Conservation (phyloP, 1,140 invertebrate genomes). For the Lanistes nyassanus region DNA sequence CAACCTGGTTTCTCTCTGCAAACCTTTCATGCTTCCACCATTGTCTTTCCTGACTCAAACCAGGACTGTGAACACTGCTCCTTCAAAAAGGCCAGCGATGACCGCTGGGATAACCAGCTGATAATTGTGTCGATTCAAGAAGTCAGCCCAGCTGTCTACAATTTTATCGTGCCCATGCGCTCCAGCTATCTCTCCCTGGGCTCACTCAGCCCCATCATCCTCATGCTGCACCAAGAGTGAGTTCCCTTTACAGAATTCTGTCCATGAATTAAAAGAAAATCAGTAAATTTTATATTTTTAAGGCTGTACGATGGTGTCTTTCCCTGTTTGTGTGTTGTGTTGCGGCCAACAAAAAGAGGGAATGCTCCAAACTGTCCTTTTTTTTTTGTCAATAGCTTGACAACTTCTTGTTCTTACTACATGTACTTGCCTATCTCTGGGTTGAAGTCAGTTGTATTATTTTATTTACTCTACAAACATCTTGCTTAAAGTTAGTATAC, state of each 20-base stretch:
- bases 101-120: conserved; percentile 96
- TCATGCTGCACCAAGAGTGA: conserved; percentile 82
- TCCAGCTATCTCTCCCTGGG: conserved; percentile 95
- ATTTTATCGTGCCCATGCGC: conserved; percentile 95
- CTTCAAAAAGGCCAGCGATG: conserved; percentile 92
- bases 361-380: no score
- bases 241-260: conserved; percentile 5
- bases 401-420: no score
- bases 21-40: no score
- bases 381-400: no score
- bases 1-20: no score
- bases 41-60: not conserved
- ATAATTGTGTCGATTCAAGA: conserved; percentile 96
- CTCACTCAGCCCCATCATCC: conserved; percentile 94
- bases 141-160: conserved; percentile 96
- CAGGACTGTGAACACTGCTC: conserved; percentile 93
- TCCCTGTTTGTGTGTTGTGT: not conserved
- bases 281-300: not conserved
- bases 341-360: no score
- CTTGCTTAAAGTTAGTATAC: no score
- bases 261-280: not conserved
- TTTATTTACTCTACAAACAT: no score
- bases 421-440: no score
- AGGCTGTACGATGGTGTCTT: not conserved
- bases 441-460: no score